Base-by-base conservation (phyloP, 1,140 invertebrate genomes). In the Heliconius hermathena region DNA sequence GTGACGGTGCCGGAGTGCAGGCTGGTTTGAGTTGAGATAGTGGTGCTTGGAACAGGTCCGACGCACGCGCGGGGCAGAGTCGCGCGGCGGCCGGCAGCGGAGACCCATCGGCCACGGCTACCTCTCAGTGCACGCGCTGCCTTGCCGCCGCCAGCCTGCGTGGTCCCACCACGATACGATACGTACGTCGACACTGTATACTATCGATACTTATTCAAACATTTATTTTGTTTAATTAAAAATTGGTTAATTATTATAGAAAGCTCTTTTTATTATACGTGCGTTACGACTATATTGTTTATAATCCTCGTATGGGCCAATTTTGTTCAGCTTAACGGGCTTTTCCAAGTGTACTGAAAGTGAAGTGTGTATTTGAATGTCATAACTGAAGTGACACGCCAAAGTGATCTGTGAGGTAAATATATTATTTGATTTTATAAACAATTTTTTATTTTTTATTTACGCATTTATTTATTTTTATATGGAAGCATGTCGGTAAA, bases 41-140 rank as follows among this genome's bases (percentile, higher is more conserved):
- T 80, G 86, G 85, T 87, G 87, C 87, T 83, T 73, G 84, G 88
- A 90, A 91, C 91, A 85, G 90, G 92, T 91, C 89, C 87, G 87
- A 85, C 91, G 90, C 91, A 93, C 85, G 91, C 92, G 91, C 92
- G 92, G 90, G 91, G 90, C 90, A 90, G 88, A 92, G 89, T 88
- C 84, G 87, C 81, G 85, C 87, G 87, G 88, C 89, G 87, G 87
- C 85, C 88, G 88, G 85, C 88, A 80, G 81, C 86, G 76, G 73
- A 75, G 81, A 85, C 85, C 84, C 85, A 82, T 80, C 85, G 86
- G 80, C 89, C 85, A 80, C 84, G 78, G 85, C 82, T 38, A 77
- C 72, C 75, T 57, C 90, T 93, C 91, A 94, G 92, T 93, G 88
- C 90, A 86, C 89, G 91, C 88, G 90, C 88, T 85, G 92, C 88